Evolutionary conservation across 2,113 vertebrate genomes (phyloP), one percentile per base, ranked within the genome.

Genomic region (Xerus inauris): DNA sequence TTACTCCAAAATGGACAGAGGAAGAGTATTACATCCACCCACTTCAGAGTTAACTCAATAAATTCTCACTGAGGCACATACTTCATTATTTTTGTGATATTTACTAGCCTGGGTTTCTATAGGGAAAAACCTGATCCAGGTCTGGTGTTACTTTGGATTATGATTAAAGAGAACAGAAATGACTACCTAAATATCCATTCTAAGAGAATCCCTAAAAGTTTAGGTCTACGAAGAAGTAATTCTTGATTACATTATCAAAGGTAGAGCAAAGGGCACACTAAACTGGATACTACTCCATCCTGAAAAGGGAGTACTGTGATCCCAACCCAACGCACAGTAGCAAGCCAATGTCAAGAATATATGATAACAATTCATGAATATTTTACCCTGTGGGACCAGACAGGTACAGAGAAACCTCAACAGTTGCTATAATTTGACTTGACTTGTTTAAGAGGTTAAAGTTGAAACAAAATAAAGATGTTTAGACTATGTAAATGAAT

Each of bases 161-260:
- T 64, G 57, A 84, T 90, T 90, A 94, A 72, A 89, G 8, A 90
- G 65, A 95, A 92, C 69, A 28, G 57, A 96, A 97, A 91, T 32
- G 26, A 59, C 65, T 72, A 90, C 45, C 26, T 93, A 76, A 92
- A 93, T 65, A 93, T 79, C 69, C 20, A 94, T 85, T 54, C 47
- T 96, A 95, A 91, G 79, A 59, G 26, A 93, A 12, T 22, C 8
- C n/a, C 89, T 87, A 94, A 92, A 97, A 87, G 45, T 81, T 65
- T 11, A 90, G 28, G 42, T 76, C 81, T 71, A 32, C 51, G 82
- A 12, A 91, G 49, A 22, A n/a, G 32, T 49, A 45, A 92, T 47
- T 92, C 62, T 84, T 62, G 42, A 71, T 22, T 88, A 45, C 32
- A 75, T 26, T 87, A 38, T 83, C 87, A 94, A 35, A 94, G 35